A percentile compares a stretch with the other conserved stretches of the same genome.
These are phyloP conservation scores for Hedya salicella DNA, from an alignment of 2,888 invertebrate species.

Conservation along the genomic window DNA sequence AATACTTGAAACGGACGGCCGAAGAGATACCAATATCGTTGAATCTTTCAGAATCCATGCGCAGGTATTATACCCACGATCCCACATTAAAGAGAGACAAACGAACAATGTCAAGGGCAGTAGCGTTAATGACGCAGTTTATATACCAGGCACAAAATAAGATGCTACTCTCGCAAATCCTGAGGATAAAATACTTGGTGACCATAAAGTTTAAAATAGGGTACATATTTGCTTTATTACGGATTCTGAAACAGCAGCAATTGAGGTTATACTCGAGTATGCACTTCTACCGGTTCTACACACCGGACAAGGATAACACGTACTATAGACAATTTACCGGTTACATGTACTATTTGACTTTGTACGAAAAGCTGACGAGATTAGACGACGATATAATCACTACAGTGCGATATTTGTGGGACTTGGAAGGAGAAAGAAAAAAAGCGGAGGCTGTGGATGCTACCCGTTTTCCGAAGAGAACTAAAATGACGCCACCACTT, in stretches of 20 bases:
- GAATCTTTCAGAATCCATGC: background rate
- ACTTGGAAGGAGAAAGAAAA: background rate
- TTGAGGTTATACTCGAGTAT: slow-evolving; percentile 16
- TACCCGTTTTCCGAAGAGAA: slow-evolving; percentile 11
- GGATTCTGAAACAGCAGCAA: slow-evolving; percentile 54
- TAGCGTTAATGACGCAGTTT: slow-evolving; percentile 57
- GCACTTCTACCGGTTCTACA: slow-evolving; percentile 15
- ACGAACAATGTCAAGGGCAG: slow-evolving; percentile 26
- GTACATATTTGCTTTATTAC: slow-evolving; percentile 53
- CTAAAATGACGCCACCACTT: background rate
- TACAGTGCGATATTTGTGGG: background rate
- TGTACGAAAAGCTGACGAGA: slow-evolving; percentile 2
- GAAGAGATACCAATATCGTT: background rate
- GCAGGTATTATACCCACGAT: background rate
- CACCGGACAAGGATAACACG: background rate
- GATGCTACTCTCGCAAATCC: slow-evolving; percentile 51
- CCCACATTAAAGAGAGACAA: slow-evolving; percentile 31
- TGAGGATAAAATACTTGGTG: slow-evolving; percentile 55
- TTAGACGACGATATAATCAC: slow-evolving; percentile 3
- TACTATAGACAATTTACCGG: background rate
- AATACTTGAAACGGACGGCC: background rate
- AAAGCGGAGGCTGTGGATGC: background rate
- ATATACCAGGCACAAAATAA: slow-evolving; percentile 58
- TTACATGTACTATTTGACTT: background rate
- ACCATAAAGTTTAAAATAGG: slow-evolving; percentile 56